Percentiles rank a stretch among this genome's conserved stretches.
Conservation (phyloP, 2,797 vertebrate genomes). For the Trachops cirrhosus region DNA sequence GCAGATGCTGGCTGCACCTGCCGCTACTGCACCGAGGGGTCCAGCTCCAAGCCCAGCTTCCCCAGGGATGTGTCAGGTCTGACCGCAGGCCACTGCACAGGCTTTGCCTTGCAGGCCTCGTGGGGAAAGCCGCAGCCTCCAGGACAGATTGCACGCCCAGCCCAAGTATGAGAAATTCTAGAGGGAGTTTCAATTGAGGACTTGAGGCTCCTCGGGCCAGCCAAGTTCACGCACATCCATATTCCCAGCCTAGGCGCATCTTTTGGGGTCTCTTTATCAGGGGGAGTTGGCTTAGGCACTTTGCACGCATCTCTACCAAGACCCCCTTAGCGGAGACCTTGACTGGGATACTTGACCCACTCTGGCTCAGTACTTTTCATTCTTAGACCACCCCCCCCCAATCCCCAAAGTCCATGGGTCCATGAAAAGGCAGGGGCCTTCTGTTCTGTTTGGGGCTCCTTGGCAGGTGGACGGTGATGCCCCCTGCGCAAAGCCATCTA, state of each 20-base stretch:
- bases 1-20: neutral
- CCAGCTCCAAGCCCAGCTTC: neutral
- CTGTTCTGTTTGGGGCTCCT: neutral
- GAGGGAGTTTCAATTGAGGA: neutral
- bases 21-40: neutral
- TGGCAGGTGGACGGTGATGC: neutral
- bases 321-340: neutral
- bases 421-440: neutral
- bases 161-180: neutral
- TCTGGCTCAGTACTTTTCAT: neutral
- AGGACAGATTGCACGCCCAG: neutral
- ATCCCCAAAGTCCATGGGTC: rapidly evolving
- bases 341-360: neutral
- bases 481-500: neutral
- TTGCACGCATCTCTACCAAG: neutral
- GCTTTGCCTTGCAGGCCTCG: neutral
- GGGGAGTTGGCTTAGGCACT: neutral
- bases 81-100: neutral
- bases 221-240: neutral
- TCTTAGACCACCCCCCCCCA: neutral
- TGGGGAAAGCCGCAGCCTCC: neutral
- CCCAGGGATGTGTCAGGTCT: neutral
- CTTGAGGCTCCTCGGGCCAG: no score
- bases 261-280: neutral
- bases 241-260: neutral